Conservation (phyloP, 2,797 vertebrate species). For the Myotis planiceps region DNA sequence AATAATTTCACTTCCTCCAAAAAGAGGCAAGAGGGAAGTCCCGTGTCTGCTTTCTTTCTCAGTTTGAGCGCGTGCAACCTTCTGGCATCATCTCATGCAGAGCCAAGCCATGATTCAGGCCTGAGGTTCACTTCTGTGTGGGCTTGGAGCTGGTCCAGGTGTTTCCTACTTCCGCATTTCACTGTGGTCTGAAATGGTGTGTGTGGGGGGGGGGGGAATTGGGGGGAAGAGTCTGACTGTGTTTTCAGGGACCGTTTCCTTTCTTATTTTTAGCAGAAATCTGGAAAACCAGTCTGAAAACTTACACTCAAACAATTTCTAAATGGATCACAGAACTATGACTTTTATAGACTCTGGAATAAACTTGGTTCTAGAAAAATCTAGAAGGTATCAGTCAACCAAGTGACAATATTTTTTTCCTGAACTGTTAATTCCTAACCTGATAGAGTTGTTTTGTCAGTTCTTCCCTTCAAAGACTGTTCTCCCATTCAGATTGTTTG, state of each 20-base stretch:
- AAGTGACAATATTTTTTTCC: neutral
- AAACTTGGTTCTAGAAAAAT: neutral
- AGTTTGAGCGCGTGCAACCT: conserved; percentile 8
- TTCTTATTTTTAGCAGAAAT: neutral
- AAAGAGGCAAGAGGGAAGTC: conserved; percentile 53
- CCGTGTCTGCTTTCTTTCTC: conserved; percentile 43
- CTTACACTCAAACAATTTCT: neutral
- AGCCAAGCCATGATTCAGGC: neutral
- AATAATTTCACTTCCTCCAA: conserved; percentile 64
- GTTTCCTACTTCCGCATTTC: neutral
- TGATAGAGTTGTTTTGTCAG: neutral
- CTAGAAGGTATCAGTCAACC: neutral
- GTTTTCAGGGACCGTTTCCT: neutral
- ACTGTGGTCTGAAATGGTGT: neutral
- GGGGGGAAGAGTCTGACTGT: neutral
- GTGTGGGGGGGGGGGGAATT: neutral
- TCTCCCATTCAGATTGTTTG: neutral
- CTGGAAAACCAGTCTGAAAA: neutral
- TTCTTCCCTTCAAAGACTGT: neutral
- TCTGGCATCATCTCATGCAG: neutral
- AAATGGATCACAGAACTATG: neutral
- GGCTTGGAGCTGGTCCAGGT: neutral
- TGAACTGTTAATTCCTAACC: neutral
- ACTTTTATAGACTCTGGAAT: neutral
- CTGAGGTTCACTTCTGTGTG: neutral